Evolutionary conservation across 2,797 vertebrate species (phyloP), one percentile per base, ranked within the genome.

Genomic region (Sphenodon punctatus): DNA sequence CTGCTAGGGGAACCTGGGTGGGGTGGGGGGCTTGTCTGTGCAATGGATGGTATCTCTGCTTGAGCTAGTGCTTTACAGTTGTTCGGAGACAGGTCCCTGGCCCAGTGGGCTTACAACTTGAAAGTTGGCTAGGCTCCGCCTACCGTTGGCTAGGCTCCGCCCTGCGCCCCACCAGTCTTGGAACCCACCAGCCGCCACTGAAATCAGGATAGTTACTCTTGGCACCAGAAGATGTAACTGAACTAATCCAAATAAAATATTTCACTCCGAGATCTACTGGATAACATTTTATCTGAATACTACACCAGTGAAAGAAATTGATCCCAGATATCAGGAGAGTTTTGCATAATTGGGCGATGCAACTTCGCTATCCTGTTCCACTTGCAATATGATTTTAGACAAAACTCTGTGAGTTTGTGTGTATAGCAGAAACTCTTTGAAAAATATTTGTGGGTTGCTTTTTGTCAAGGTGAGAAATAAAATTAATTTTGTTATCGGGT

Each of bases 201-300:
- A 89, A 86, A 91, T 94, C 86, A 80, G 80, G 84, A 45, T 84
- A 92, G 88, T 84, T 88, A 78, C 73, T 87, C 88, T 87, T 88
- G 84, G 86, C 84, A 91, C 68, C 75, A 91, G 78, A 87, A 58
- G 85, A 69, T 92, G 82, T 84, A 90, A 88, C 93, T 89, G 92
- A 91, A 81, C 76, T 92, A 89, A 92, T 92, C 88, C 79, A 91
- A 95, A 94, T 94, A 93, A 94, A 95, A 90, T 70, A 70, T 88
- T 94, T 75, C 46, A 48, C 76, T 78, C 93, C 91, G 92, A 87
- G 65, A 67, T 82, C 70, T 87, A 87, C 75, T 88, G 83, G 88
- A 90, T 86, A 93, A 51, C 91, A 58, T 94, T 91, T 92, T 91
- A 67, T 93, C 88, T 84, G 56, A 86, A 71, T 70, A 53, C 59